Base-by-base conservation (phyloP, 1,140 invertebrate species). In the Glossosoma conforme region DNA sequence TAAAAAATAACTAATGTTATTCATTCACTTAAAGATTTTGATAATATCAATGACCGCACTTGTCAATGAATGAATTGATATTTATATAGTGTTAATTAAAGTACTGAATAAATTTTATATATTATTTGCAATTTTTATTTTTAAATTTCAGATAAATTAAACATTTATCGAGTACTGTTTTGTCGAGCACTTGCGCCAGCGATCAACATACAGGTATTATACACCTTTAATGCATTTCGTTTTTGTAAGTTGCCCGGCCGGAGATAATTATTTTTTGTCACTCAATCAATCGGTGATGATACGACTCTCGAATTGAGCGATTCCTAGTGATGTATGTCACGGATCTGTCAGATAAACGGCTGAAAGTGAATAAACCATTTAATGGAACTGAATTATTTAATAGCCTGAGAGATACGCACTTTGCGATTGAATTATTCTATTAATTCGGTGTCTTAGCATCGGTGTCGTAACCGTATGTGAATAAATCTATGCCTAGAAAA, bases 181-280 rank as follows among this genome's bases (percentile, higher is more conserved):
- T n/a, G 24, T n/a, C 24, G 24, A 6, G 24, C 6, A n/a, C n/a
- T n/a, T 28, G 24, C 24, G 24, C 6, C 24, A n/a, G 6, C 6
- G n/a, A 6, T 8, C 24, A n/a, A n/a, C 24, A n/a, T n/a, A n/a
- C 6, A 8, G 6, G 6, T 6, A n/a, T n/a, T 6, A 28, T 28
- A 6, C 24, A n/a, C n/a, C 15, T 38, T 38, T 38, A 38, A 38
- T 38, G 36, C 9, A 13, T 4, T 38, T 18, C 36, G 4, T 10
- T 38, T 38, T 38, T 19, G 15, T 38, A 17, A 38, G 19, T 38
- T 15, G 19, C 36, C 24, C n/a, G n/a, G 36, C 36, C 4, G 17
- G 36, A 38, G 36, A 17, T 38, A 38, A 38, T 38, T 38, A 38
- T 38, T 38, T 38, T 38, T 19, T 38, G 36, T 38, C 36, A 38